Conservation (phyloP, 2,888 invertebrate species). For the Formica aserva region DNA sequence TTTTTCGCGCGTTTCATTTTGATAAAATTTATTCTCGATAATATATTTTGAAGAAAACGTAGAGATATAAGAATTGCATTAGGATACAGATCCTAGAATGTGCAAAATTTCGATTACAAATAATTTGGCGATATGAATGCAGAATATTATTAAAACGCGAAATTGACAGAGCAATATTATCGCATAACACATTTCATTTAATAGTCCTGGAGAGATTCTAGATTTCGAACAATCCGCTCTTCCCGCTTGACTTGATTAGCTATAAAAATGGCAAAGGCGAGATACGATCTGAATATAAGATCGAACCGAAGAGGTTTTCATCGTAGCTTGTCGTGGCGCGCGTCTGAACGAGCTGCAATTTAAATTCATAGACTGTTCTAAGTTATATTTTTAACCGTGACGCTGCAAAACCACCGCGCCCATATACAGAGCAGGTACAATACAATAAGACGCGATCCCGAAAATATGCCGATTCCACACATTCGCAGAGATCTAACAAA, state of each 20-base stretch:
- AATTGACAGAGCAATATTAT: neutral
- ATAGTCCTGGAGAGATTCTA: neutral
- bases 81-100: neutral
- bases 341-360: neutral
- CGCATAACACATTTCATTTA: neutral
- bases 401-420: slow-evolving; percentile 14
- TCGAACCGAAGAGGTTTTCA: neutral
- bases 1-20: neutral
- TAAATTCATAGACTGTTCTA: slow-evolving; percentile 20
- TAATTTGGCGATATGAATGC: no score
- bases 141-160: neutral
- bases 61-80: neutral
- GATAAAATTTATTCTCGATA: neutral
- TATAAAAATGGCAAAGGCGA: neutral
- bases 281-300: neutral
- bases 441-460: neutral
- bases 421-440: neutral
- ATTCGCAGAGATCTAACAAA: neutral
- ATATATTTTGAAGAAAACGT: neutral
- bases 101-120: neutral
- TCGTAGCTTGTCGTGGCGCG: neutral
- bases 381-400: slow-evolving; percentile 49
- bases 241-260: neutral
- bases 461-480: neutral
- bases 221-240: neutral